Evolutionary conservation across 1,140 invertebrate species (phyloP).

Genomic region (Pseudomyrmex cubaensis): DNA sequence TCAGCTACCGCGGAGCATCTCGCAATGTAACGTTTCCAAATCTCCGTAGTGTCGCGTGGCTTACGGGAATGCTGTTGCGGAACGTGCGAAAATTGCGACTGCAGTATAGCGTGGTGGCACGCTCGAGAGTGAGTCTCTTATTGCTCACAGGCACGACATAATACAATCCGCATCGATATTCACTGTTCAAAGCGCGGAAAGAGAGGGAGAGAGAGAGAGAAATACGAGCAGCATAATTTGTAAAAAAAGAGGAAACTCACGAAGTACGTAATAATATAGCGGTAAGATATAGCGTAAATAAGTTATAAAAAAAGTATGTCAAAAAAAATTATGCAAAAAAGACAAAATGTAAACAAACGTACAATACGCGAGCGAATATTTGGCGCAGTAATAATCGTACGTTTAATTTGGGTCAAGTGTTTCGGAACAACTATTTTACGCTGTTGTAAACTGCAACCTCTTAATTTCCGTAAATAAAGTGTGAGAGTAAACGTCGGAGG

Average conservation of each 20-base stretch:
- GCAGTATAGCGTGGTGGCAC: neutral
- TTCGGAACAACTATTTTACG: neutral
- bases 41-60: neutral
- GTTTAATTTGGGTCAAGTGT: neutral
- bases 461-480: neutral
- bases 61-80: neutral
- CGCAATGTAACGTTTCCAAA: slow-evolving; percentile 28
- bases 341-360: neutral
- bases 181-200: neutral
- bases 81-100: neutral
- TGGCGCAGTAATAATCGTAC: neutral
- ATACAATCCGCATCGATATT: neutral
- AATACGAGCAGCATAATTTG: too few species aligned
- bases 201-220: too few species aligned
- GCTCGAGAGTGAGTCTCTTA: neutral
- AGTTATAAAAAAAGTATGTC: neutral
- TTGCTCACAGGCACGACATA: neutral
- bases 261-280: too few species aligned
- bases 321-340: neutral
- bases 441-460: neutral
- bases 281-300: neutral
- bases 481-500: slow-evolving; percentile 18
- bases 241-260: neutral
- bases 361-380: neutral
- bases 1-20: slow-evolving; percentile 16